These are phyloP conservation scores for Cryptotis parvus DNA, from an alignment of 2,113 vertebrate genomes.

Conservation along the genomic window DNA sequence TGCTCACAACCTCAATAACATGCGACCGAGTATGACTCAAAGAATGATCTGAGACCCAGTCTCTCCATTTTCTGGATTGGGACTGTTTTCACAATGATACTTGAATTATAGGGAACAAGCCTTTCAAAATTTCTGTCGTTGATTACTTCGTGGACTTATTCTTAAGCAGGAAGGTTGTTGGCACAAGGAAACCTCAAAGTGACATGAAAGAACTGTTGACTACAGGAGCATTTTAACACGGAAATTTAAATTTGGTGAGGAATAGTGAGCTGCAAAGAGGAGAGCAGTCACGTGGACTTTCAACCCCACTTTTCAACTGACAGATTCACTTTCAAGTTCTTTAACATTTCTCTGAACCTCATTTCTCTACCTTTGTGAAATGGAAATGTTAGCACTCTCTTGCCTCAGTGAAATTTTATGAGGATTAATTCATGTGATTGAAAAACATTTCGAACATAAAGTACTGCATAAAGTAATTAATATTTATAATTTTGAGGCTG, in stretches of 20 bases:
- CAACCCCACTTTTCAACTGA: neutral
- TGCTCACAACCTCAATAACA: conserved; percentile 6
- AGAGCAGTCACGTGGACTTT: neutral
- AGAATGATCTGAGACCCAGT: conserved; percentile 37
- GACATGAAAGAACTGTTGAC: neutral
- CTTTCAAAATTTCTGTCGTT: conserved; percentile 35
- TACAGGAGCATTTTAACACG: neutral
- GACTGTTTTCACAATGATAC: neutral
- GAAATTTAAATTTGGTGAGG: neutral
- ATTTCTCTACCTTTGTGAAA: neutral
- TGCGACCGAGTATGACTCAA: conserved; percentile 11
- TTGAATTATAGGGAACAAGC: conserved; percentile 35
- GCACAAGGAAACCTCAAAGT: neutral
- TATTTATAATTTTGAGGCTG: conserved; percentile 67
- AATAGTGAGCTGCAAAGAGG: neutral
- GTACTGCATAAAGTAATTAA: conserved; percentile 44
- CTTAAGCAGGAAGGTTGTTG: neutral
- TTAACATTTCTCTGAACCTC: conserved; percentile 14
- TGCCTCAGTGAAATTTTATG: conserved; percentile 58
- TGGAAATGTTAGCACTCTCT: conserved; percentile 22
- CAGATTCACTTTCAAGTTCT: neutral
- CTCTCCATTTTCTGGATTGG: too few relatives aligned
- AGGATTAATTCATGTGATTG: conserved; percentile 50
- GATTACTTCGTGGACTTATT: neutral
- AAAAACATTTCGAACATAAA: conserved; percentile 47